Percentiles rank a stretch among this genome's conserved stretches.
These are phyloP conservation scores for Ceraclea dissimilis DNA, from an alignment of 2,888 invertebrate genomes.

Conservation along the genomic window DNA sequence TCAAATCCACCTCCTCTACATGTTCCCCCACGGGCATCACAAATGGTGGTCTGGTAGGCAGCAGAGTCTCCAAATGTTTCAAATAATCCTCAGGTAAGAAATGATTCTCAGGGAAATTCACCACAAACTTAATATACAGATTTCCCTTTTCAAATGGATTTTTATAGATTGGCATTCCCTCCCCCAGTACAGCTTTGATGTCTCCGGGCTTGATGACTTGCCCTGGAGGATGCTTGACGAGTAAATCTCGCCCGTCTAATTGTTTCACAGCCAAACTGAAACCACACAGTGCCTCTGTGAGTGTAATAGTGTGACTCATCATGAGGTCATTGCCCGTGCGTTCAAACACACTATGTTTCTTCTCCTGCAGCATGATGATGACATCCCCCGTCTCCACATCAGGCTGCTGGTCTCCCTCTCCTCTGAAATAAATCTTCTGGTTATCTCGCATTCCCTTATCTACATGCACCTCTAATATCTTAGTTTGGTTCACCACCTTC, in stretches of 20 bases:
- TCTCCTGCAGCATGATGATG: constrained; percentile 75
- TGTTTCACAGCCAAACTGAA: constrained; percentile 79
- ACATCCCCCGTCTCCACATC: constrained; percentile 84
- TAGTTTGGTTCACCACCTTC: constrained; percentile 74
- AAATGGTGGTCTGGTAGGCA: constrained; percentile 66
- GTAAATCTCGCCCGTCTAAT: constrained; percentile 77
- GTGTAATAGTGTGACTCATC: constrained; percentile 65
- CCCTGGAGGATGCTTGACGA: constrained; percentile 71
- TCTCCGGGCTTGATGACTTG: constrained; percentile 78
- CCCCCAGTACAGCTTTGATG: constrained; percentile 68
- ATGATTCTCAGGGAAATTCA: constrained; percentile 76
- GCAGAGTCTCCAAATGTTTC: constrained; percentile 61
- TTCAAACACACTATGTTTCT: constrained; percentile 71
- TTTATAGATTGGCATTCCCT: constrained; percentile 86
- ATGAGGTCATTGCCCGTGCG: constrained; percentile 68
- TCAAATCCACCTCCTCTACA: constrained; percentile 79
- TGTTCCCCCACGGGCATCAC: constrained; percentile 69
- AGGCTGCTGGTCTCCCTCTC: constrained; percentile 87
- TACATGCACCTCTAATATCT: constrained; percentile 79
- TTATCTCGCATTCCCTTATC: constrained; percentile 85
- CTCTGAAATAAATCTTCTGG: constrained; percentile 76
- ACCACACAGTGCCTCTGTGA: constrained; percentile 89
- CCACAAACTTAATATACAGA: constrained; percentile 77
- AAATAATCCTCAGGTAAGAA: constrained; percentile 63
- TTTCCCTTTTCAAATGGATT: constrained; percentile 83